Evolutionary conservation across 2,797 vertebrate genomes (phyloP).

Genomic region (Taeniopygia guttata): DNA sequence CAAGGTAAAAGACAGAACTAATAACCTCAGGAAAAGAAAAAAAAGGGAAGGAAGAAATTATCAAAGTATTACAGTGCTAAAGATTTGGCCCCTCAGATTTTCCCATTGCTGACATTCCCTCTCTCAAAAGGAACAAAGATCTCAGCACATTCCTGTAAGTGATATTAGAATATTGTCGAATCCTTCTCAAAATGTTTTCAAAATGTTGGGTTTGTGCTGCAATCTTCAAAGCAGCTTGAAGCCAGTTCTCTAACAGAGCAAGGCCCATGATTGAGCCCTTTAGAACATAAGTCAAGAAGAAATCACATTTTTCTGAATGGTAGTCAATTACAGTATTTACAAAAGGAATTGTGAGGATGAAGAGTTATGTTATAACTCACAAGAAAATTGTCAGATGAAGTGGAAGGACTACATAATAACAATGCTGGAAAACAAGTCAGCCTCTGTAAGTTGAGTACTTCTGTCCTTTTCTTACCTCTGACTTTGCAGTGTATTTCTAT

Average conservation of each 20-base stretch:
- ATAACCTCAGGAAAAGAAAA: not conserved
- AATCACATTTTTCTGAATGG: not conserved
- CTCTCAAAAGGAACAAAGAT: not conserved
- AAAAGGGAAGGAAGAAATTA: not conserved
- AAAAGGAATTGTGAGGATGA: not conserved
- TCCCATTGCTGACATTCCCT: not conserved
- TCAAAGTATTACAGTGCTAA: not conserved
- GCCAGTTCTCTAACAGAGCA: not conserved
- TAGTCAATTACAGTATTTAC: not conserved
- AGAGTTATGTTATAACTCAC: not conserved
- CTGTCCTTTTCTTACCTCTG: not conserved
- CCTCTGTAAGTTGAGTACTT: not conserved
- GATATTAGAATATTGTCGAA: not conserved
- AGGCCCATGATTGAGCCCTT: not conserved
- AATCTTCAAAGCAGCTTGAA: not conserved
- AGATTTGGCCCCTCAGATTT: not conserved
- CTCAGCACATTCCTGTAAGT: not conserved
- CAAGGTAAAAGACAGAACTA: slow-evolving; percentile 23
- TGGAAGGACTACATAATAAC: not conserved
- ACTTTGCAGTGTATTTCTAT: not conserved
- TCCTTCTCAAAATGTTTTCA: not conserved
- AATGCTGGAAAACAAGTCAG: not conserved
- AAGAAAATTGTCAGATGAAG: not conserved
- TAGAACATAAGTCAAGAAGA: not conserved
- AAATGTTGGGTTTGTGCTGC: not conserved